Base-by-base conservation (phyloP, 2,113 vertebrate species). In the Oryzias celebensis region DNA sequence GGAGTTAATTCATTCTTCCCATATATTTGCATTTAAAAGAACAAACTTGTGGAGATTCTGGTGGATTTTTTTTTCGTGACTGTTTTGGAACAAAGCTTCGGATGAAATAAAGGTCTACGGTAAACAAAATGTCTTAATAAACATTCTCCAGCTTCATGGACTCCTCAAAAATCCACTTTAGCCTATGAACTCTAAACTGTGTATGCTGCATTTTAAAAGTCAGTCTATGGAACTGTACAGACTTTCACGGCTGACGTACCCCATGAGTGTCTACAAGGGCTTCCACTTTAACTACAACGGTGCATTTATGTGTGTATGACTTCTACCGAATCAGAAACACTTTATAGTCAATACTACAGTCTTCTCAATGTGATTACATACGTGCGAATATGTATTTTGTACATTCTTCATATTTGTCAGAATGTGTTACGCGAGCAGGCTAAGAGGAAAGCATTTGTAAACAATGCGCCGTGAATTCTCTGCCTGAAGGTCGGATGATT, bases 1-100 rank as follows among this genome's bases (percentile, higher is more conserved):
- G 46, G 56, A 22, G 52, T 63, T 65, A 46, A 71, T 54, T 28
- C 16, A n/a, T 46, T 16, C 5, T 61, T 17, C 8, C 60, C 7
- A 52, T 58, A 71, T 73, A 73, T 52, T n/a, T 63, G 65, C 17
- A 72, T 74, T 71, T 70, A 65, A 81, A 76, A 70, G 47, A 77
- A 82, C 26, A 77, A 72, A 49, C 71, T 75, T 83, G 75, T 70
- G 81, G 84, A 87, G 63, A 74, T 77, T 75, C 75, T 77, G 72
- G 69, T 74, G 86, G 84, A 78, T 65, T 63, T 62, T 60, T 68
- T 31, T 44, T 2, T 42, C 41, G 70, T 63, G 45, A 62, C 76
- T 65, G 67, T 75, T 75, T 78, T 76, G 81, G 80, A 87, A 73
- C 18, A 44, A 55, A 76, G 75, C 75, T 67, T 62, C 77, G 85